A percentile compares a stretch with the other conserved stretches of the same genome.
phyloP scores from a whole-genome alignment of 2,797 vertebrate genomes.

The Neosilurus hyrtlii region DNA sequence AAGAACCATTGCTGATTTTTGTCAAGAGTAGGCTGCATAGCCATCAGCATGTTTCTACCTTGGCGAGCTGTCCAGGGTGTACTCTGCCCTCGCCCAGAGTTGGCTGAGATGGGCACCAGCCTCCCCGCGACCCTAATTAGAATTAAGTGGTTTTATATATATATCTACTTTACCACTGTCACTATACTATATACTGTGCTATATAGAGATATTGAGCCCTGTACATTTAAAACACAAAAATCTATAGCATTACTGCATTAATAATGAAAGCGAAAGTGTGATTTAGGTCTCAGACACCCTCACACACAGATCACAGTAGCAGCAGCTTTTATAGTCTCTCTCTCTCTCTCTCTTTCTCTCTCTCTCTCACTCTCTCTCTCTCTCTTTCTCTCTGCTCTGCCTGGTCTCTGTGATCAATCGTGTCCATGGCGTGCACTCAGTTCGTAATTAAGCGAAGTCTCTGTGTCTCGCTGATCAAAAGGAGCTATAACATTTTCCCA shows the following conservation, averaged over 20 bases:
- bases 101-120: too few species aligned
- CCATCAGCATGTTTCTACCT: too few species aligned
- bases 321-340: conserved; percentile 14
- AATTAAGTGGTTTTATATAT: too few species aligned
- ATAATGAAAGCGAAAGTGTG: conserved; percentile 17
- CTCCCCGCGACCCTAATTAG: too few species aligned
- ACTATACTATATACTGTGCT: neutral
- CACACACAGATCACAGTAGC: conserved; percentile 35
- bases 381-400: conserved; percentile 29
- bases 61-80: too few species aligned
- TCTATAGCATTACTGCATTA: neutral
- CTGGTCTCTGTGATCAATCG: conserved; percentile 50
- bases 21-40: too few species aligned
- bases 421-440: conserved; percentile 31
- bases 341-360: conserved; percentile 30
- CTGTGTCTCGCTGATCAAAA: conserved; percentile 47
- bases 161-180: neutral
- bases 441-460: conserved; percentile 47
- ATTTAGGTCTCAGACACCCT: conserved; percentile 36
- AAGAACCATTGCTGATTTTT: too few species aligned
- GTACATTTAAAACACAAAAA: conserved; percentile 5
- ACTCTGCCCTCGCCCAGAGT: too few species aligned
- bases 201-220: neutral
- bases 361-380: conserved; percentile 32
- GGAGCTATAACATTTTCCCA: conserved; percentile 43